These are phyloP conservation scores for Dicerorhinus sumatrensis DNA, from an alignment of 2,113 vertebrate species.

Conservation along the genomic window DNA sequence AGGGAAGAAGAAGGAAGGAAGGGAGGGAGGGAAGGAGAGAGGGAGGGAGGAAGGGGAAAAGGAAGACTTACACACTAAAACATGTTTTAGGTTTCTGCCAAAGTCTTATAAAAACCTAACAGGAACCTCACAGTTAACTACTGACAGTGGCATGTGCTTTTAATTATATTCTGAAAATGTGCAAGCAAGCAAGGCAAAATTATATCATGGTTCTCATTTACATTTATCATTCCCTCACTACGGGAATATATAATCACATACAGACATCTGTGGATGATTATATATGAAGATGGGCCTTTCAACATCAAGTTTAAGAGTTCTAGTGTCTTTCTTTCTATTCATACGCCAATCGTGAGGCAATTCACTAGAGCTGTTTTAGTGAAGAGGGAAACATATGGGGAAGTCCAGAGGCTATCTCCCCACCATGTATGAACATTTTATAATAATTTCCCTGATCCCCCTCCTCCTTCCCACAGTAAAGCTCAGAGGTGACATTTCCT, in stretches of 20 bases:
- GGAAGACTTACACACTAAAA: neutral
- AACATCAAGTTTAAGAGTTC: constrained; percentile 24
- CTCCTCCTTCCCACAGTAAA: neutral
- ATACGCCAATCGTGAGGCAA: neutral
- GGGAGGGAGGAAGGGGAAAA: neutral
- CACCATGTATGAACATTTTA: neutral
- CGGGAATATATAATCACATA: neutral
- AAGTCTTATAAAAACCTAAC: constrained; percentile 62
- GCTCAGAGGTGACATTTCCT: constrained; percentile 33
- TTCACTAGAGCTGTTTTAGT: constrained; percentile 25
- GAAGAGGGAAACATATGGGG: constrained; percentile 6
- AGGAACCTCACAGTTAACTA: neutral
- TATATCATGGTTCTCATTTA: neutral
- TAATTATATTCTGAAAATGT: constrained; percentile 32
- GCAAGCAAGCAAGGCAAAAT: constrained; percentile 20
- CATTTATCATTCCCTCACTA: constrained; percentile 46
- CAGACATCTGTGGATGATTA: constrained; percentile 20
- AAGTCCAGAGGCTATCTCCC: constrained; percentile 34
- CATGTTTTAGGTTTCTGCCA: constrained; percentile 23
- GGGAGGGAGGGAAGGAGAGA: neutral
- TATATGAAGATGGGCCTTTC: neutral
- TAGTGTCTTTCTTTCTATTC: neutral
- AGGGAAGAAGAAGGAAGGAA: neutral
- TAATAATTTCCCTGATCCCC: neutral
- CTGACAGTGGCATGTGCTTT: constrained; percentile 55